Percentiles rank a stretch among this genome's conserved stretches.
Evolutionary conservation across 1,140 invertebrate genomes (phyloP).

Genomic region (Drosophila guanche): DNA sequence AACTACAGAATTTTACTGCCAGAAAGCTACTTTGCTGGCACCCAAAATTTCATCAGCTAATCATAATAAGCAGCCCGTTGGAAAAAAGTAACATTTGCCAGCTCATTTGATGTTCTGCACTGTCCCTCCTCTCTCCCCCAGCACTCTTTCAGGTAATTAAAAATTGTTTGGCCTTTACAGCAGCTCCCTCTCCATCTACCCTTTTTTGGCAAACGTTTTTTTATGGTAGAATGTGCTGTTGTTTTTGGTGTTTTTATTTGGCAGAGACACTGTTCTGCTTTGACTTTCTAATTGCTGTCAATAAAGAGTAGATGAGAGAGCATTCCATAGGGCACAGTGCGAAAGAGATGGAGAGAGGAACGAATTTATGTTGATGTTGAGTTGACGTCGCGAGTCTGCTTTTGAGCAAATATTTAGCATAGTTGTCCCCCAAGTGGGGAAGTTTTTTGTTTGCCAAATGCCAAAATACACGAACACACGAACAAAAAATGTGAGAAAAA

Average conservation of each 20-base stretch:
- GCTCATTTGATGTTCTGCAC: slow-evolving; percentile 52
- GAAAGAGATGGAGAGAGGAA: not conserved
- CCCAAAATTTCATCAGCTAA: not conserved
- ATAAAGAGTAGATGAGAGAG: slow-evolving; percentile 32
- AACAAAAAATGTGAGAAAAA: slow-evolving; percentile 4
- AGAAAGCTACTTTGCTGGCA: slow-evolving; percentile 4
- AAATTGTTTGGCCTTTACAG: slow-evolving; percentile 70
- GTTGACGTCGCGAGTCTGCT: slow-evolving; percentile 31
- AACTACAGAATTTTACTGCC: no score
- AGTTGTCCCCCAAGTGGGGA: slow-evolving; percentile 47
- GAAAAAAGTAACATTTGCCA: slow-evolving; percentile 20
- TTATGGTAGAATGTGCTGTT: not conserved
- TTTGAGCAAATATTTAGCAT: slow-evolving; percentile 78
- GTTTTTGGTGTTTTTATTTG: slow-evolving; percentile 40
- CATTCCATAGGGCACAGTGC: no score
- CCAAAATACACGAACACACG: slow-evolving; percentile 2
- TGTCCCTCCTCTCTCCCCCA: slow-evolving; percentile 7
- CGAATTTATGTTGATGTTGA: slow-evolving; percentile 55
- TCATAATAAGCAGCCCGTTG: not conserved
- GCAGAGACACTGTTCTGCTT: slow-evolving; percentile 57
- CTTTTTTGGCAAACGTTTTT: slow-evolving; percentile 28
- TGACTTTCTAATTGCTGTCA: slow-evolving; percentile 81
- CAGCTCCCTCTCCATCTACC: slow-evolving; percentile 8
- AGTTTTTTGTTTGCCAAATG: slow-evolving; percentile 69
- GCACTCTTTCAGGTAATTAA: slow-evolving; percentile 63